Evolutionary conservation across 2,113 vertebrate species (phyloP).

Genomic region (Antechinus stuartii): DNA sequence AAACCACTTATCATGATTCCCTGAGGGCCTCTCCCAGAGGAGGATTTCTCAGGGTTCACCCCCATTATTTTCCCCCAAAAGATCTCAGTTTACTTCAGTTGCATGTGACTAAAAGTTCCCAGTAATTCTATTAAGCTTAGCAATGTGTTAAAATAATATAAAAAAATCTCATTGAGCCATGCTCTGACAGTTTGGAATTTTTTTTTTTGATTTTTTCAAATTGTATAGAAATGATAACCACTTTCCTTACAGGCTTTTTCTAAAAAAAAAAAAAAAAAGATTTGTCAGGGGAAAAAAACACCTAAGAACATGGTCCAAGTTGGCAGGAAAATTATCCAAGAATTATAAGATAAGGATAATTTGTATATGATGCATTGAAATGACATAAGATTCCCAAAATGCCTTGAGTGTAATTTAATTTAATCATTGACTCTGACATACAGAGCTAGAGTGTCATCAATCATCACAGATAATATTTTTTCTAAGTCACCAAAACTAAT

Average conservation of each 20-base stretch:
- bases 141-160: neutral
- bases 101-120: neutral
- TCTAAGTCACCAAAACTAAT: slow-evolving; percentile 72
- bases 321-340: neutral
- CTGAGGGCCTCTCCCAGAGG: too few relatives aligned
- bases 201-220: neutral
- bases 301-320: slow-evolving; percentile 7
- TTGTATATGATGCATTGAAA: slow-evolving; percentile 1
- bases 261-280: neutral
- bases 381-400: neutral
- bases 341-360: slow-evolving; percentile 27
- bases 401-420: slow-evolving; percentile 57
- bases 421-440: slow-evolving; percentile 66
- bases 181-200: neutral
- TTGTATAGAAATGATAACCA: neutral
- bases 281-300: neutral
- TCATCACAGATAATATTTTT: slow-evolving; percentile 71
- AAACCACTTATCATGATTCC: too few relatives aligned
- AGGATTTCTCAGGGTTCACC: too few relatives aligned
- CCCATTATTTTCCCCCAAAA: too few relatives aligned
- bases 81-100: too few relatives aligned
- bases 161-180: neutral
- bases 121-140: neutral
- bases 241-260: neutral
- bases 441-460: slow-evolving; percentile 58